phyloP scores from a whole-genome alignment of 2,797 vertebrate species.

The Amphiprion clarkii region DNA sequence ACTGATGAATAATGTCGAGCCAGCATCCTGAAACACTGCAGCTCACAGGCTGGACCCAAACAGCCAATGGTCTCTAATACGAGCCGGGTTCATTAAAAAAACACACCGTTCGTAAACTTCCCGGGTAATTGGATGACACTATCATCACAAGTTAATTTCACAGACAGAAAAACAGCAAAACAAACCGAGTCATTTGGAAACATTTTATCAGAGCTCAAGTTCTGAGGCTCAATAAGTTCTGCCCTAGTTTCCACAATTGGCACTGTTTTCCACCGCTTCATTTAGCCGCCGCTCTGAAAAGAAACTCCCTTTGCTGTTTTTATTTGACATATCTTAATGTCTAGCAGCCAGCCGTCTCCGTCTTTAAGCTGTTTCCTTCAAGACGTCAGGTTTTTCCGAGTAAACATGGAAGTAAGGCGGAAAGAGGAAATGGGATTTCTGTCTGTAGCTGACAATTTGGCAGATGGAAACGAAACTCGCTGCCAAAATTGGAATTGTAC shows the following conservation, averaged over 20 bases:
- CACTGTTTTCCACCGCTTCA: slow-evolving; percentile 46
- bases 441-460: slow-evolving; percentile 48
- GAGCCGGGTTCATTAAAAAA: slow-evolving; percentile 59
- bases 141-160: slow-evolving; percentile 71
- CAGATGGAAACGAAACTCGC: slow-evolving; percentile 18
- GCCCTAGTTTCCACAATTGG: slow-evolving; percentile 72
- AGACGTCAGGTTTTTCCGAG: slow-evolving; percentile 41
- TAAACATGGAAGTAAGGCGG: slow-evolving; percentile 33
- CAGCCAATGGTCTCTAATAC: slow-evolving; percentile 61
- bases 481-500: slow-evolving; percentile 26
- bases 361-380: slow-evolving; percentile 44
- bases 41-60: slow-evolving; percentile 53
- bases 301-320: slow-evolving; percentile 31
- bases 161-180: slow-evolving; percentile 72
- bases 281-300: slow-evolving; percentile 44
- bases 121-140: slow-evolving; percentile 75
- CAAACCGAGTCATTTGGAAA: slow-evolving; percentile 75
- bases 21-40: slow-evolving; percentile 47
- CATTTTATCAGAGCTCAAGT: slow-evolving; percentile 66
- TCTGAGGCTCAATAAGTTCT: slow-evolving; percentile 62
- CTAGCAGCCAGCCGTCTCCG: slow-evolving; percentile 28
- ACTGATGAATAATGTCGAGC: slow-evolving; percentile 40
- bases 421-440: slow-evolving; percentile 42
- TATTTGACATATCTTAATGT: slow-evolving; percentile 53
- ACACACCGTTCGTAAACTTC: slow-evolving; percentile 51